Conservation (phyloP, 2,888 invertebrate genomes). For the Ditylenchus weischeri region DNA sequence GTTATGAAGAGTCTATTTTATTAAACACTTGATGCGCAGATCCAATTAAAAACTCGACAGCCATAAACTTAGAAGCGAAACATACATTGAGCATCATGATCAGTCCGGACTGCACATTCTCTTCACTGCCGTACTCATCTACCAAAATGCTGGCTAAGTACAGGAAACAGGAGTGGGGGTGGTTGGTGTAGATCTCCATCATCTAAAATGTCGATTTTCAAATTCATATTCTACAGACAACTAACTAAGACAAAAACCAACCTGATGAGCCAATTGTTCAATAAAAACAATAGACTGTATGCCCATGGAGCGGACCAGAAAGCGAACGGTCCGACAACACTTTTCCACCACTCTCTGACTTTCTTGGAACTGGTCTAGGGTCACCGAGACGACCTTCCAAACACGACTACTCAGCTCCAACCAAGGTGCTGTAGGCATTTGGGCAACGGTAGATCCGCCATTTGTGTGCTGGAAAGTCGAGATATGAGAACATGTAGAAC, state of each 20-base stretch:
- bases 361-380: slow-evolving; percentile 68
- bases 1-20: no score
- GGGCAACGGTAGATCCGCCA: slow-evolving; percentile 3
- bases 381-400: slow-evolving; percentile 21
- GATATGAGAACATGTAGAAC: neutral
- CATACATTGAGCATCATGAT: slow-evolving; percentile 77
- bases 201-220: slow-evolving; percentile 64
- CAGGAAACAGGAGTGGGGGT: slow-evolving; percentile 80
- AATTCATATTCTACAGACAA: slow-evolving; percentile 10
- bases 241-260: slow-evolving; percentile 57
- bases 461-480: neutral
- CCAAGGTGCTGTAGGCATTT: slow-evolving; percentile 26
- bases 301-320: slow-evolving; percentile 77
- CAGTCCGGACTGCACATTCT: slow-evolving; percentile 74
- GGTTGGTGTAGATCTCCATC: slow-evolving; percentile 70
- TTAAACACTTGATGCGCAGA: no score
- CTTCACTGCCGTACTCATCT: slow-evolving; percentile 77
- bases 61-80: neutral
- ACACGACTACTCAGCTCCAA: slow-evolving; percentile 18
- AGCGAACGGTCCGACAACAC: slow-evolving; percentile 82
- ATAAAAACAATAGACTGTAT: slow-evolving; percentile 74
- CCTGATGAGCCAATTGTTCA: slow-evolving; percentile 77
- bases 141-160: slow-evolving; percentile 76
- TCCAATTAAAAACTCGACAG: no score
- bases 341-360: slow-evolving; percentile 86